Evolutionary conservation across 2,888 invertebrate genomes (phyloP).

Genomic region (Panzeria rudis): DNA sequence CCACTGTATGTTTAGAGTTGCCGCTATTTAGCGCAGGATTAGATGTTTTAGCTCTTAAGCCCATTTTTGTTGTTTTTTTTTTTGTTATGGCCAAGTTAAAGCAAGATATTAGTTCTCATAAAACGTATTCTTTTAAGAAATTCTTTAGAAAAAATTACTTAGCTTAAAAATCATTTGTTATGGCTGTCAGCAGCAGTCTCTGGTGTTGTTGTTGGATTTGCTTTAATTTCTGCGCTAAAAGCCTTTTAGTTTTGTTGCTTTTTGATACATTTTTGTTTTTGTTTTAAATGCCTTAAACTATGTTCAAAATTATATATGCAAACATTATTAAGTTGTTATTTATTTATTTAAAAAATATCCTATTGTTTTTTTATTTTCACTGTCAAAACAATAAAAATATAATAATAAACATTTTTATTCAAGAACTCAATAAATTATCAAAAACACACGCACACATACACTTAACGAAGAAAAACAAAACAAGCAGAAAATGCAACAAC

Average conservation of each 20-base stretch:
- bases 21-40: constrained; percentile 37
- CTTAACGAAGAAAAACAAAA: neutral
- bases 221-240: neutral
- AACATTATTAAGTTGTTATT: constrained; percentile 28
- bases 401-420: constrained; percentile 33
- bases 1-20: constrained; percentile 13
- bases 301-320: neutral
- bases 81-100: neutral
- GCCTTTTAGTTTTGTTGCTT: constrained; percentile 5
- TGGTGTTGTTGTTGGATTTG: neutral
- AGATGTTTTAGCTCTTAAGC: constrained; percentile 71
- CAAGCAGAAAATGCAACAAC: neutral
- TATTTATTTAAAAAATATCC: constrained; percentile 38
- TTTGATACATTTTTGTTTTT: constrained; percentile 39
- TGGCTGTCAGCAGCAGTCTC: neutral
- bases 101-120: neutral
- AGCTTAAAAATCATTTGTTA: neutral
- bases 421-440: constrained; percentile 50
- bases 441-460: constrained; percentile 8
- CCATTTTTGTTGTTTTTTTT: constrained; percentile 55
- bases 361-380: constrained; percentile 23
- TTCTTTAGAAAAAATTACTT: neutral
- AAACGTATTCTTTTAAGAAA: neutral
- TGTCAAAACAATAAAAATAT: constrained; percentile 38
- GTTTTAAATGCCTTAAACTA: constrained; percentile 33